Evolutionary conservation across 2,797 vertebrate genomes (phyloP).

Genomic region (Poecilia picta): DNA sequence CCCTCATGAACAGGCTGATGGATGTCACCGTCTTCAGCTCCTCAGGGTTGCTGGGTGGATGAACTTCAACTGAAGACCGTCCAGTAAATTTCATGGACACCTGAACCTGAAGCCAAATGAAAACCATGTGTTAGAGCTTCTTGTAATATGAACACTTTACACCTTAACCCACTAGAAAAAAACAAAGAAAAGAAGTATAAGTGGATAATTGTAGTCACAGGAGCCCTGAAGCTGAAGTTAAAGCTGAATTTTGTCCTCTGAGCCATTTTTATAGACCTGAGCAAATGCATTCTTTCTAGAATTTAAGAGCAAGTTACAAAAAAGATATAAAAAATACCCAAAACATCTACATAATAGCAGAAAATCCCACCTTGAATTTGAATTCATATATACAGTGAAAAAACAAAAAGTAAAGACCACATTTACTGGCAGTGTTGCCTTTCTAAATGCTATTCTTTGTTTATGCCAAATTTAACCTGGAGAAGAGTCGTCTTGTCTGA

Average conservation of each 20-base stretch:
- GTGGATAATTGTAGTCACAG: neutral
- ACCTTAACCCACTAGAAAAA: neutral
- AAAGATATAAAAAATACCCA: too few species aligned
- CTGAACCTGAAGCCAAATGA: constrained; percentile 83
- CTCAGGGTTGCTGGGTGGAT: constrained; percentile 86
- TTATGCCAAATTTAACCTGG: too few species aligned
- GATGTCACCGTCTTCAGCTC: constrained; percentile 93
- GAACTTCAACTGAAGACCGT: constrained; percentile 91
- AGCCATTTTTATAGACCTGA: neutral
- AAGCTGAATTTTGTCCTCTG: neutral
- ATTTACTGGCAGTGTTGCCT: too few species aligned
- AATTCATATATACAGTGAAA: too few species aligned
- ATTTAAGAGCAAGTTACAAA: too few species aligned
- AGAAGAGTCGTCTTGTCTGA: too few species aligned
- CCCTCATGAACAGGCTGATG: constrained; percentile 91
- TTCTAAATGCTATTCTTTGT: too few species aligned
- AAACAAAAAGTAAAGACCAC: too few species aligned
- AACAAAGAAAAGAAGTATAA: neutral
- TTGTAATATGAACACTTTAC: neutral
- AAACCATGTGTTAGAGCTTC: neutral
- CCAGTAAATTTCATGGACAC: constrained; percentile 98
- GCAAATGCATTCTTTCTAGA: neutral
- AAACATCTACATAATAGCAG: too few species aligned
- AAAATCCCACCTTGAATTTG: too few species aligned
- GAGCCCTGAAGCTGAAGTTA: neutral